Evolutionary conservation across 1,140 invertebrate species (phyloP), one percentile per base, ranked within the genome.

Genomic region (Solenopsis fugax): DNA sequence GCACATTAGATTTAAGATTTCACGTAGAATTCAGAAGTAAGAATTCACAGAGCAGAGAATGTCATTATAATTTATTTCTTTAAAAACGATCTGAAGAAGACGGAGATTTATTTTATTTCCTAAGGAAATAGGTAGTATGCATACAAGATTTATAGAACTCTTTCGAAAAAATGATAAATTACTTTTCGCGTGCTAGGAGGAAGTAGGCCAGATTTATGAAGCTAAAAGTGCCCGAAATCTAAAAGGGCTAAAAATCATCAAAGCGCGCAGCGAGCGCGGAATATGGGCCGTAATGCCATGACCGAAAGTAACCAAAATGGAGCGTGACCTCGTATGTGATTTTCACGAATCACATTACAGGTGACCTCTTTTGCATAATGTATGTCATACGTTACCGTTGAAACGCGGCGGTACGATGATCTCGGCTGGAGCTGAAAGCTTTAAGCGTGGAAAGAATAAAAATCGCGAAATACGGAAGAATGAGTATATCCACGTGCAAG

Each of bases 361-460:
- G 54, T 84, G 80, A 84, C 69, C 80, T 72, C 78, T 84, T 84
- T 84, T 75, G 54, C 69, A 84, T 84, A 84, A 84, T 62, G 80
- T 84, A 84, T 84, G 80, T 84, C 80, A 73, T 84, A 84, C 41
- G 50, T 84, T 84, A 84, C 69, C 29, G 80, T 45, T 62, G 54
- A 84, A 84, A 84, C 13, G 54, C 69, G 45, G 16, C 54, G 54
- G 54, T 48, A 45, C 41, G 67, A 34, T 48, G 67, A 73, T 72
- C 67, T 72, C 41, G 21, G 21, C 13, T 48, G 52, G 7, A 48
- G 67, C 54, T 84, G 80, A 84, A 84, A 84, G 80, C 80, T 84
- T 84, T 62, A 84, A 84, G 54, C 80, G 54, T 75, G 80, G 41
- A 37, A 50, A 84, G 80, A 84, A 84, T 84, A 60, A 84, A 82